These are phyloP conservation scores for Polyergus mexicanus DNA, from an alignment of 1,140 invertebrate genomes.

Conservation along the genomic window DNA sequence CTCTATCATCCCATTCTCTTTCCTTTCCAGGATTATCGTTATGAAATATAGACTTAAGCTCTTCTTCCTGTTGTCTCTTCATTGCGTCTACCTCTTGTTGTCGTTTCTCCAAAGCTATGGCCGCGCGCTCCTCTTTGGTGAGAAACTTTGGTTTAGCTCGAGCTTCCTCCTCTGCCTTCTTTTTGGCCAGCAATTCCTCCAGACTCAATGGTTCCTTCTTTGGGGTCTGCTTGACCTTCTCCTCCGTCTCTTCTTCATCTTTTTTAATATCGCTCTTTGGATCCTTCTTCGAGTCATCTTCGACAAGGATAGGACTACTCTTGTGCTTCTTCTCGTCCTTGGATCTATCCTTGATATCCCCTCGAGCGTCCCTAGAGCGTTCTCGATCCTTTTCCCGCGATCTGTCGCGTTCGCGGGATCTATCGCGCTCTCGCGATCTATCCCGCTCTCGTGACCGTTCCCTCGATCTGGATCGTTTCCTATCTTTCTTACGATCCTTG, in stretches of 20 bases:
- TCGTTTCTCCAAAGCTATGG: constrained; percentile 94
- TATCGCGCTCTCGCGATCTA: constrained; percentile 77
- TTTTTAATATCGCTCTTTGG: constrained; percentile 83
- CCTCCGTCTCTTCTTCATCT: constrained; percentile 83
- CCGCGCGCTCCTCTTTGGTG: constrained; percentile 97
- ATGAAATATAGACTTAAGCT: constrained; percentile 87
- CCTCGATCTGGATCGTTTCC: constrained; percentile 78
- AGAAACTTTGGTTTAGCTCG: constrained; percentile 98
- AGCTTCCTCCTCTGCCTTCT: constrained; percentile 98
- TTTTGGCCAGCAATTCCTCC: constrained; percentile 98
- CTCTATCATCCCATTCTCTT: constrained; percentile 82
- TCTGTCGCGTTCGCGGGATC: constrained; percentile 80
- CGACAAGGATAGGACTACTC: constrained; percentile 78
- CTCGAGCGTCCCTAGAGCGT: constrained; percentile 81
- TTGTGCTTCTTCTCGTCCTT: constrained; percentile 85
- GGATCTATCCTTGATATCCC: constrained; percentile 82
- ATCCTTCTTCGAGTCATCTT: constrained; percentile 86
- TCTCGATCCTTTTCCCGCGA: constrained; percentile 83
- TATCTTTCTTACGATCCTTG: constrained; percentile 81
- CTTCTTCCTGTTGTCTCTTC: constrained; percentile 90
- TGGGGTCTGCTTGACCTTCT: constrained; percentile 81
- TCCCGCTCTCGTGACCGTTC: constrained; percentile 79
- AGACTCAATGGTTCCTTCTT: constrained; percentile 97
- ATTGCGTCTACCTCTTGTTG: constrained; percentile 94
- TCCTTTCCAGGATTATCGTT: constrained; percentile 75